Base-by-base conservation (phyloP, 2,888 invertebrate genomes). In the Salpingus planirostris region DNA sequence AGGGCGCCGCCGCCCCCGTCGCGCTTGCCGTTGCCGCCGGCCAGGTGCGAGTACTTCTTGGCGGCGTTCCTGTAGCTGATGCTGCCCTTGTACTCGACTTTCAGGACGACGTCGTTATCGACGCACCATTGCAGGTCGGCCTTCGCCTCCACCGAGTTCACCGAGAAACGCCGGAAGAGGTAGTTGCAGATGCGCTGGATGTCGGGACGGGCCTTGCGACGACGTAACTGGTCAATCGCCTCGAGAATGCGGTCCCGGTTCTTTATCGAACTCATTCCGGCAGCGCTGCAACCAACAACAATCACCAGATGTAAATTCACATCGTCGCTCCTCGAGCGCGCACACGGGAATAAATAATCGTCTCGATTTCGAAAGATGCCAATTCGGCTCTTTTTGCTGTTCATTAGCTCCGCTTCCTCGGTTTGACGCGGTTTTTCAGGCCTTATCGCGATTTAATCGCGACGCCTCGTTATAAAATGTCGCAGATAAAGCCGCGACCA, bases 51-150 rank as follows among this genome's bases (percentile, higher is more conserved):
- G 44, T 53, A 59, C 47, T 64, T 65, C 69, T 77, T 85, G 29
- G 81, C 78, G 27, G 85, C 82, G 68, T 85, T 86, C 51, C 88
- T 72, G 60, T 88, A 88, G 67, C 85, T 86, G 46, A 80, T 82
- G 65, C 78, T 83, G 52, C 87, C 87, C 66, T 88, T 89, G 62
- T 87, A 88, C 57, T 86, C 83, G 15, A 88, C 88, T 71, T 83
- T 83, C 44, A 80, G 74, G 32, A 88, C 80, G 49, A 78, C 74
- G 57, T 80, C 81, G 38, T 76, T 76, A 49, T 80, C 80, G 8
- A 86, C 75, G 52, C 88, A 76, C 59, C 76, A 73, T 58, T 81
- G 80, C 21, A 88, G 69, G 62, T 82, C 81, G 38, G 76, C 69
- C 55, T 76, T 78, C 11, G 80, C 78, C 45, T 80, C 83, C 43